Base-by-base conservation (phyloP, 2,113 vertebrate species). In the Reinhardtius hippoglossoides region DNA sequence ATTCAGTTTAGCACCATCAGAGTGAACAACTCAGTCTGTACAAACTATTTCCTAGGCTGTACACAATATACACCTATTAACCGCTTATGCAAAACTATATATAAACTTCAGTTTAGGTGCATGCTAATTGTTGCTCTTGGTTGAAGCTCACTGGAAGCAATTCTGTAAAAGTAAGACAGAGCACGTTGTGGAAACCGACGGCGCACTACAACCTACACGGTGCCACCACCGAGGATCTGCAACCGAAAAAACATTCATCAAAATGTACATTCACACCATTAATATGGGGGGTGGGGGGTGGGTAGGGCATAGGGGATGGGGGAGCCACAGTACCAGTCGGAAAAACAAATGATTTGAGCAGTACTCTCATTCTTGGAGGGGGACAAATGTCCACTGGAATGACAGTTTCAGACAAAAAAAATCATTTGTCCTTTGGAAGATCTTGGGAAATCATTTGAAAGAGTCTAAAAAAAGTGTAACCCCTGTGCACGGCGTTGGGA, bases 1-100 rank as follows among this genome's bases (percentile, higher is more conserved):
- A 65, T 85, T 89, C 90, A 86, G 84, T 90, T 93, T 94, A 94
- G 94, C 93, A 95, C 94, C 94, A 90, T 91, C 88, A 92, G 88
- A 93, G 91, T 91, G 87, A 67, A 88, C 79, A 85, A 92, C 82
- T 87, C 86, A 88, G 78, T 90, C 88, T 77, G 82, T 91, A 89
- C 86, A 85, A 90, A 88, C 72, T 85, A 77, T 76, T 55, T 82
- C 67, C 78, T 88, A 90, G 80, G 81, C 86, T 89, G 81, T 88
- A 89, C 83, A 87, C 77, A 84, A 71, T 80, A 82, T 78, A 87
- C 88, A 85, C 81, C 81, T 80, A 73, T 74, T 70, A 80, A 16
- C 68, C 42, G 16, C 86, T 73, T 82, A 84, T 83, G 81, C 74
- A 85, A 89, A 87, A 80, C 64, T 60, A 77, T 65, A 87, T 86